Evolutionary conservation across 2,797 vertebrate species (phyloP).

Genomic region (Pteropus rufus): DNA sequence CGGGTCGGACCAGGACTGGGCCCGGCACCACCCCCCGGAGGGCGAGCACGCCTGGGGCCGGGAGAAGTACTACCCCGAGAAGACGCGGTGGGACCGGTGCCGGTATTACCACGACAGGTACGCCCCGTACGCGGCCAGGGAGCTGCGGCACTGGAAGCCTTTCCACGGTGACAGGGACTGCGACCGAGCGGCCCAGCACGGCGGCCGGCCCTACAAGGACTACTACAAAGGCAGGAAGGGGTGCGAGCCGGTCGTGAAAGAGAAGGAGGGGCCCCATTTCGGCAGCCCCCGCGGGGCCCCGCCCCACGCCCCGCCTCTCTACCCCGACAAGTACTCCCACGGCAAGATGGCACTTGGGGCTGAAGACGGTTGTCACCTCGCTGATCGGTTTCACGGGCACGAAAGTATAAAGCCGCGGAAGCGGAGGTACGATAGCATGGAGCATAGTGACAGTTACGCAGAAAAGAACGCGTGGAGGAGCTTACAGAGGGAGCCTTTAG

Average conservation of each 20-base stretch:
- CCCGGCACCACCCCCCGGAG: constrained; percentile 69
- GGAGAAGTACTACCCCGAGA: constrained; percentile 81
- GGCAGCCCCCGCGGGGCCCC: constrained; percentile 54
- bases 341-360: background rate
- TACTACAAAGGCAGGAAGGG: constrained; percentile 76
- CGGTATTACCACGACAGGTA: constrained; percentile 80
- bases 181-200: constrained; percentile 66
- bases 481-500: constrained; percentile 69
- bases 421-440: constrained; percentile 44
- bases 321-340: constrained; percentile 30
- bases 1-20: constrained; percentile 78
- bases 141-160: constrained; percentile 79
- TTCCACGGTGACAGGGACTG: constrained; percentile 76
- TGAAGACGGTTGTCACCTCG: background rate
- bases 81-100: constrained; percentile 81
- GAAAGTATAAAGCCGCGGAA: constrained; percentile 62
- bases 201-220: constrained; percentile 77
- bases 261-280: constrained; percentile 64
- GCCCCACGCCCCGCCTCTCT: constrained; percentile 53
- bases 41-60: constrained; percentile 80
- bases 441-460: constrained; percentile 43
- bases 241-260: constrained; percentile 71
- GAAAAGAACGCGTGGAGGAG: constrained; percentile 77
- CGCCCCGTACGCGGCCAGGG: constrained; percentile 75
- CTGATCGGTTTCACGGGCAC: constrained; percentile 44